Evolutionary conservation across 2,888 invertebrate species (phyloP).

Genomic region (Brachycybe producta): DNA sequence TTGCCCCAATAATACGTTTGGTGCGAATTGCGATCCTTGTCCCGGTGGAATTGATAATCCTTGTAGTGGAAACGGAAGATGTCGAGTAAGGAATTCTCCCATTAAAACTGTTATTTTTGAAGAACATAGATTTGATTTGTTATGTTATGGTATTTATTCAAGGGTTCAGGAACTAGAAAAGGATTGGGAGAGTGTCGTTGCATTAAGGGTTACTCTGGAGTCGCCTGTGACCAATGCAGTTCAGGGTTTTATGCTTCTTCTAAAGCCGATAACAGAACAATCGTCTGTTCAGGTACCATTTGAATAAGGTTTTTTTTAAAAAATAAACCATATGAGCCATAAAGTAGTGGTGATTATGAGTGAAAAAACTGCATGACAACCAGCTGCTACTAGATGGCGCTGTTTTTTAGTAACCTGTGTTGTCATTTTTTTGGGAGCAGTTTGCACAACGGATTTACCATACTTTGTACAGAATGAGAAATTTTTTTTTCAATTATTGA

Average conservation of each 20-base stretch:
- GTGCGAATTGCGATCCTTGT: conserved; percentile 67
- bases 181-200: conserved; percentile 86
- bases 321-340: no score
- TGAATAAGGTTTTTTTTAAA: no score
- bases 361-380: no score
- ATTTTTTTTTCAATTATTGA: no score
- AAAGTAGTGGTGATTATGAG: no score
- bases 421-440: no score
- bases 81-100: conserved; percentile 39
- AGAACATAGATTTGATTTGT: neutral
- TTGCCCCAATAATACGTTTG: conserved; percentile 72
- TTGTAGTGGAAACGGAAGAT: conserved; percentile 72
- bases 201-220: conserved; percentile 65
- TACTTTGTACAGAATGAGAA: no score
- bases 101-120: neutral
- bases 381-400: no score
- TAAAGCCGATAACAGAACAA: conserved; percentile 48
- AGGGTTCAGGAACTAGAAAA: conserved; percentile 79
- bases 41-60: conserved; percentile 55
- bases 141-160: no score
- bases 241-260: conserved; percentile 53
- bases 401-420: no score
- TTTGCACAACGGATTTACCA: no score
- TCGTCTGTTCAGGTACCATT: no score
- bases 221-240: conserved; percentile 62